Conservation (phyloP, 1,140 invertebrate species). For the Bombyx mandarina region DNA sequence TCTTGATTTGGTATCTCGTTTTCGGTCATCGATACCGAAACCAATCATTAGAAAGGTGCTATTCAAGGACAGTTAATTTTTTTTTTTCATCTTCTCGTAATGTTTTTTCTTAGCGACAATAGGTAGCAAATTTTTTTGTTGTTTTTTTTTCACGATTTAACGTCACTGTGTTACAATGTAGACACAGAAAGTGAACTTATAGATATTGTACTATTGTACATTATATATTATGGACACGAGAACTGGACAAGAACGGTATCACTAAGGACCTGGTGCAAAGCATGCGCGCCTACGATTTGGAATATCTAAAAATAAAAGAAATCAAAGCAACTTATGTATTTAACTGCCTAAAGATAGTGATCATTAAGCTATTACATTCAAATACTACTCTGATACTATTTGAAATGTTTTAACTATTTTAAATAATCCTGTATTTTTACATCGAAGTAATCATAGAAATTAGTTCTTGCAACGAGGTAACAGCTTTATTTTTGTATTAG, state of each 20-base stretch:
- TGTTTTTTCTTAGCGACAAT: constrained; percentile 13
- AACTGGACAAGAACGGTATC: constrained; percentile 40
- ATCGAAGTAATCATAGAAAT: too few species aligned
- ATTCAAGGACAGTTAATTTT: constrained; percentile 18
- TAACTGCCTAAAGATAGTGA: too few species aligned
- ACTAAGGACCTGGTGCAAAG: constrained; percentile 28
- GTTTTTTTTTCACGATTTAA: constrained; percentile 10
- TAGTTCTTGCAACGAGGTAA: too few species aligned
- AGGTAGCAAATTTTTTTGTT: constrained; percentile 10
- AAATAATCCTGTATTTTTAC: too few species aligned
- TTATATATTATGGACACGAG: constrained; percentile 34
- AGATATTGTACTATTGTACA: constrained; percentile 11
- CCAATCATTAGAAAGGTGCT: constrained; percentile 28
- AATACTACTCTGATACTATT: too few species aligned
- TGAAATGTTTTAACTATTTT: too few species aligned
- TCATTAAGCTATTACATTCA: too few species aligned
- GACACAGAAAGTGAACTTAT: constrained; percentile 17
- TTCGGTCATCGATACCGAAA: constrained; percentile 19
- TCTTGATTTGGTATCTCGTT: constrained; percentile 19
- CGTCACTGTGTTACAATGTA: constrained; percentile 16
- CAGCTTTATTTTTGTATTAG: too few species aligned
- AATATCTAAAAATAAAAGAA: too few species aligned
- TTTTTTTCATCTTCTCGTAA: constrained; percentile 9
- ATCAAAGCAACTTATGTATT: too few species aligned
- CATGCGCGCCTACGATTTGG: constrained; percentile 3